Base-by-base conservation (phyloP, 1,140 invertebrate species). In the Pseudobourletiella spinata region DNA sequence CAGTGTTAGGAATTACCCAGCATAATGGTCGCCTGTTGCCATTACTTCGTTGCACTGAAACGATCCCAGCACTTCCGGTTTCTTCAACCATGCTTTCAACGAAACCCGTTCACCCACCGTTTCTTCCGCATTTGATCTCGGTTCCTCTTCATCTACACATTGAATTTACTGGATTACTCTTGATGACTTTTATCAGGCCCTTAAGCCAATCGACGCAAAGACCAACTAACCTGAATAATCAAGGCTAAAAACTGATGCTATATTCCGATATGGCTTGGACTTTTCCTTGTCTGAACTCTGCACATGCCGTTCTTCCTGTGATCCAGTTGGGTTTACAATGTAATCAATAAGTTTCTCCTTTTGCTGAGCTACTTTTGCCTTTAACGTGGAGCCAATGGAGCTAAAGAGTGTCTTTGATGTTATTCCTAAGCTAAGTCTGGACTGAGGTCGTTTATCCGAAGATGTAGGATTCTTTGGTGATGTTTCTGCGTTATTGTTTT, bases 301-400 rank as follows among this genome's bases (percentile, higher is more conserved):
- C 14, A 91, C 87, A 77, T 93, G 92, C 69, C 86, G 84, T 52
- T 74, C 65, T 64, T 43, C 42, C 54, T 60, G 63, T 55, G 52
- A 15, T 39, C 83, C 83, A 69, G 81, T 83, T 24, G 87, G 88
- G 81, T 91, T 92, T 0, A 89, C 87, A 66, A 98, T 95, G 71
- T 95, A 95, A 75, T 95, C 93, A 44, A 93, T 85, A 48, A 98
- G 74, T 79, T 92, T 95, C 16, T 87, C 91, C 74, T 92, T 96
- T 25, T 96, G 85, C 76, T 92, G 90, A 59, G 87, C 87, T 28
- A 89, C 87, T 77, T 95, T 94, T n/a, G 84, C 81, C 76, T 87
- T 91, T 81, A 93, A 86, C 6, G 84, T 88, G 59, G 69, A 73
- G 29, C 72, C 73, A 61, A 61, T 72, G 65, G 63, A 69, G 59